Percentiles rank a stretch among this genome's conserved stretches.
Conservation (phyloP, 2,888 invertebrate genomes). For the Rotaria sp. region DNA sequence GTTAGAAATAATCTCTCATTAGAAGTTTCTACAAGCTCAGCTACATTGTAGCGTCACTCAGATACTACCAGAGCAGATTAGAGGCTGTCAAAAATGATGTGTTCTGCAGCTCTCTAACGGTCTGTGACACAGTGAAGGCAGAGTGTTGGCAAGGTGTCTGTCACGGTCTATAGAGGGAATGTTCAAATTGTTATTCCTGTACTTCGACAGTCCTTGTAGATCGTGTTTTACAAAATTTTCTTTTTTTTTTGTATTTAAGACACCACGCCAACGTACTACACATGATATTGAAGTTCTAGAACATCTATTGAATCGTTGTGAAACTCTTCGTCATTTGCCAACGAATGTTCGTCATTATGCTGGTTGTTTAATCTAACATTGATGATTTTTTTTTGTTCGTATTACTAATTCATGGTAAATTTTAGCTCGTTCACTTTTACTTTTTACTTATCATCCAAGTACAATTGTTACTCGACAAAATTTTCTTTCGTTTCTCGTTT, state of each 20-base stretch:
- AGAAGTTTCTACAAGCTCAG: too few relatives aligned
- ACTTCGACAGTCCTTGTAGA: too few relatives aligned
- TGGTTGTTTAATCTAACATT: background rate
- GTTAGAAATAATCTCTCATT: too few relatives aligned
- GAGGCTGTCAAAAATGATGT: too few relatives aligned
- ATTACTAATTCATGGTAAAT: background rate
- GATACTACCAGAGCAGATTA: too few relatives aligned
- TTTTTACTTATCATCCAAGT: background rate
- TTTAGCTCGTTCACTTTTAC: conserved; percentile 13
- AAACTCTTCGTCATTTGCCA: background rate
- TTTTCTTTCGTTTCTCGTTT: background rate
- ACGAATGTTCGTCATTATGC: background rate
- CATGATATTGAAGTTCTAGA: background rate
- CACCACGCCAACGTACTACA: background rate
- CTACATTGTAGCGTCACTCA: too few relatives aligned
- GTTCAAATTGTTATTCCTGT: too few relatives aligned
- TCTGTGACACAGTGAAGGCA: too few relatives aligned
- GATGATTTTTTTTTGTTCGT: background rate
- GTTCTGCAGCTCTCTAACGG: too few relatives aligned
- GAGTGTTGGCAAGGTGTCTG: too few relatives aligned
- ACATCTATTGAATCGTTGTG: conserved; percentile 8
- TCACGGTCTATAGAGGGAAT: too few relatives aligned
- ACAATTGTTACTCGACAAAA: background rate
- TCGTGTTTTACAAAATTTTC: too few relatives aligned
- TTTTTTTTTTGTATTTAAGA: background rate